Evolutionary conservation across 1,140 invertebrate genomes (phyloP).

Genomic region (Sesamia nonagrioides): DNA sequence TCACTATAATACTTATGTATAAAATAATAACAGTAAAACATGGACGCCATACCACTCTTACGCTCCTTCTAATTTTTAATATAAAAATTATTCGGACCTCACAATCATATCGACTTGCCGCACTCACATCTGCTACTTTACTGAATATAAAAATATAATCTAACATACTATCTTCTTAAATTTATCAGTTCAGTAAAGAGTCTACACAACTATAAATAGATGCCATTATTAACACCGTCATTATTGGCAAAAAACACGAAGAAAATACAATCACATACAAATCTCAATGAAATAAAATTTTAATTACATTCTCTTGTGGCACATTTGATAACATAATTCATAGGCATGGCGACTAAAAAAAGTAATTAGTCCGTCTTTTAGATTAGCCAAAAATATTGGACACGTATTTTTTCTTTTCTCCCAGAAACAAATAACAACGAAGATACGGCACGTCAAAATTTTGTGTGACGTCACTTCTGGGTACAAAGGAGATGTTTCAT

Average conservation of each 20-base stretch:
- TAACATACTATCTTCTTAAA: constrained; percentile 65
- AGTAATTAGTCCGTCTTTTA: no score
- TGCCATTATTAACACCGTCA: constrained; percentile 63
- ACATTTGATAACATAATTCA: constrained; percentile 65
- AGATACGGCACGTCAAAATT: no score
- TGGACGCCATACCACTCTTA: constrained; percentile 82
- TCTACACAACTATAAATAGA: constrained; percentile 64
- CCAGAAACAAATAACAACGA: no score
- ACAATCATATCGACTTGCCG: constrained; percentile 60
- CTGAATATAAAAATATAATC: constrained; percentile 72
- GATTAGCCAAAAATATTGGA: no score
- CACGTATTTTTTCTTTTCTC: no score
- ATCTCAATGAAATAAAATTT: constrained; percentile 65
- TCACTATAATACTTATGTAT: constrained; percentile 84
- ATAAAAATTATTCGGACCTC: constrained; percentile 84
- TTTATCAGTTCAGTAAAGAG: constrained; percentile 81
- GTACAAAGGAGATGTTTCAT: no score
- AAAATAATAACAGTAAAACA: constrained; percentile 78
- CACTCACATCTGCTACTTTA: constrained; percentile 61
- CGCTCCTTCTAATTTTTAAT: constrained; percentile 84
- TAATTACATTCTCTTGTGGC: constrained; percentile 67
- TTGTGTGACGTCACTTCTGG: no score
- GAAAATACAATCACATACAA: constrained; percentile 59
- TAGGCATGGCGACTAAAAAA: no score
- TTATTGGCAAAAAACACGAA: constrained; percentile 59